These are phyloP conservation scores for Pediacus dermestoides DNA, from an alignment of 2,888 invertebrate genomes.

Conservation along the genomic window DNA sequence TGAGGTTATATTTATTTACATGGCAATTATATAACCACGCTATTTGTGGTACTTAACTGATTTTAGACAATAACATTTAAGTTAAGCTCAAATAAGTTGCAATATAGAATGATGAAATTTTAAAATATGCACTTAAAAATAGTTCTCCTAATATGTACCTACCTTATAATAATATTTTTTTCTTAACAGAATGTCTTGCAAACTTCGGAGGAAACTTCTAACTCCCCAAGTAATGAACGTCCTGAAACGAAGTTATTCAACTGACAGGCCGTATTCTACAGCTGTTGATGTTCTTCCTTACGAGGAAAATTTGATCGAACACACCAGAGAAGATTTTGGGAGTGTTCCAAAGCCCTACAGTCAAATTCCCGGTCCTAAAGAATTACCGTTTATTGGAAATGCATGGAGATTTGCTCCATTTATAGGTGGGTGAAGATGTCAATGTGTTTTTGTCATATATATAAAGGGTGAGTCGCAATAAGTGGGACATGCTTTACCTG, in stretches of 20 bases:
- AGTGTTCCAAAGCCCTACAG: slow-evolving; percentile 53
- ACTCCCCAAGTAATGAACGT: slow-evolving; percentile 7
- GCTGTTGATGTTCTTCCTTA: slow-evolving; percentile 29
- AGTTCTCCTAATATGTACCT: slow-evolving; percentile 1
- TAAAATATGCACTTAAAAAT: slow-evolving; percentile 10
- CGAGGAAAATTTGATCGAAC: slow-evolving; percentile 23
- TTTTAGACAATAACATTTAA: too few relatives aligned
- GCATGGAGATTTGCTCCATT: slow-evolving; percentile 75
- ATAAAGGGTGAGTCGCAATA: too few relatives aligned
- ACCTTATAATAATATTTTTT: slow-evolving; percentile 4
- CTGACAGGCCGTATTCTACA: slow-evolving; percentile 41
- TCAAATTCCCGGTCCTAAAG: slow-evolving; percentile 71
- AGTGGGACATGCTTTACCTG: too few relatives aligned
- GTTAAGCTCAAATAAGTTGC: too few relatives aligned
- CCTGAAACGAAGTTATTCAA: slow-evolving; percentile 5
- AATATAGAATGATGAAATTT: too few relatives aligned
- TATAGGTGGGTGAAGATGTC: slow-evolving; percentile 61
- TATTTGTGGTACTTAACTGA: too few relatives aligned
- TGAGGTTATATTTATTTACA: too few relatives aligned
- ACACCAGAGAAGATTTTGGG: slow-evolving; percentile 22
- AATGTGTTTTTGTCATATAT: too few relatives aligned
- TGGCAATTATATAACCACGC: too few relatives aligned
- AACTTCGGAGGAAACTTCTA: slow-evolving; percentile 16
- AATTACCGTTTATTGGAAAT: slow-evolving; percentile 71
- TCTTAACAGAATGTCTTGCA: slow-evolving; percentile 18